phyloP scores from a whole-genome alignment of 2,113 vertebrate species.

The Cyanistes caeruleus region DNA sequence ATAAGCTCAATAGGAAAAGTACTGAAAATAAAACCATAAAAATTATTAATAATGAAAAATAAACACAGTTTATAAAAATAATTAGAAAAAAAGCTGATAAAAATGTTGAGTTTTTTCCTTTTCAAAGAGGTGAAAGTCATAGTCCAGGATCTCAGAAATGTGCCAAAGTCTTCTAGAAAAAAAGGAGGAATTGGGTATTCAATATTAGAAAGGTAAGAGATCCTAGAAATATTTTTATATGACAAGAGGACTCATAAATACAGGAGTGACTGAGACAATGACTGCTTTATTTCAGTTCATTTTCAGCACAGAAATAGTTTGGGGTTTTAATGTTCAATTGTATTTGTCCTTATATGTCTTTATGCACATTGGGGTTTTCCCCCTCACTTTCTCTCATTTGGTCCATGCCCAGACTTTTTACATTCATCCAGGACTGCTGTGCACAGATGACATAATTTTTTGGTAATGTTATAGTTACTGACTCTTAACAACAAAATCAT shows the following conservation, averaged over 20 bases:
- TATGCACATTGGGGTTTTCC: fast-evolving
- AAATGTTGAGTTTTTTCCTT: not conserved
- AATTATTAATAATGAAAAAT: not conserved
- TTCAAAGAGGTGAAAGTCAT: not conserved
- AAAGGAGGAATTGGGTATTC: not conserved
- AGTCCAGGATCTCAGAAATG: not conserved
- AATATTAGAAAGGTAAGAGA: not conserved
- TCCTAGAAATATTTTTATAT: not conserved
- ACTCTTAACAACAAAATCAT: not conserved
- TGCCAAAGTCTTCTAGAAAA: not conserved
- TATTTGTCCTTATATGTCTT: not conserved
- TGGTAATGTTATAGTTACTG: not conserved
- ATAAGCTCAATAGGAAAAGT: not conserved
- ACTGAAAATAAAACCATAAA: not conserved
- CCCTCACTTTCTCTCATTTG: not conserved
- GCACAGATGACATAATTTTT: not conserved
- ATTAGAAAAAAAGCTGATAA: not conserved
- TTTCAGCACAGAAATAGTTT: not conserved
- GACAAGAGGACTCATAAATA: not conserved
- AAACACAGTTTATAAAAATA: not conserved
- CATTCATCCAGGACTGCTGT: not conserved
- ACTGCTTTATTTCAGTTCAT: not conserved
- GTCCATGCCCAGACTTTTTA: not conserved
- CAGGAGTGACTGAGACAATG: not conserved
- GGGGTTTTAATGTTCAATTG: not conserved